Evolutionary conservation across 1,140 invertebrate genomes (phyloP), one percentile per base, ranked within the genome.

Genomic region (Drosophila kepulauana): DNA sequence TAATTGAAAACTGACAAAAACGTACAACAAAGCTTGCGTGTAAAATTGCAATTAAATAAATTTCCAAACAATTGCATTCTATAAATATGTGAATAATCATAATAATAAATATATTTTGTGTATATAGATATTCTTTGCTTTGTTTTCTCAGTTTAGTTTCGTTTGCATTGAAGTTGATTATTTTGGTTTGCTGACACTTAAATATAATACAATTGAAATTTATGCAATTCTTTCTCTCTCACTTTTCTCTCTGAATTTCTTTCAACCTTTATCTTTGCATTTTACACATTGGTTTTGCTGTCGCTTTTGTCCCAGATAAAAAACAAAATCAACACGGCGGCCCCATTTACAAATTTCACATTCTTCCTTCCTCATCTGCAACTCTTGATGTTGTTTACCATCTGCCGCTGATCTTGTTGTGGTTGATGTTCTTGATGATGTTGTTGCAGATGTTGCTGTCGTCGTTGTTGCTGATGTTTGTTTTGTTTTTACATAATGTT

Each of bases 151-250:
- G 3, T 54, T 54, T 15, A 35, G n/a, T 54, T 6, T 54, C 13
- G 51, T 33, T 13, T 33, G 51, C 13, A 15, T 33, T 54, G 7
- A 10, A 15, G 51, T 54, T 54, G 30, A 54, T 54, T 52, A 52
- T 52, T 52, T 52, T 20, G 49, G 25, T 62, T 58, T 82, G 41
- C 20, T 63, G 38, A 57, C 51, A 30, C 16, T 56, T 61, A 38
- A 3, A 10, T 38, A 65, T 62, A 79, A 76, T 79, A 85, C 66
- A 85, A 71, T 75, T 72, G 52, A 85, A 76, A 65, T 77, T 77
- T 76, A 62, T 65, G 68, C 67, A 81, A 65, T 58, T 59, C 43
- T 56, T 16, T 25, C 43, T 59, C 43, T 61, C 28, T 25, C 43
- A 7, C 6, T 66, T 62, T 54, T 54, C 66, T 72, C 61, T 64